These are phyloP conservation scores for Dolomedes plantarius DNA, from an alignment of 2,888 invertebrate genomes.

Conservation along the genomic window DNA sequence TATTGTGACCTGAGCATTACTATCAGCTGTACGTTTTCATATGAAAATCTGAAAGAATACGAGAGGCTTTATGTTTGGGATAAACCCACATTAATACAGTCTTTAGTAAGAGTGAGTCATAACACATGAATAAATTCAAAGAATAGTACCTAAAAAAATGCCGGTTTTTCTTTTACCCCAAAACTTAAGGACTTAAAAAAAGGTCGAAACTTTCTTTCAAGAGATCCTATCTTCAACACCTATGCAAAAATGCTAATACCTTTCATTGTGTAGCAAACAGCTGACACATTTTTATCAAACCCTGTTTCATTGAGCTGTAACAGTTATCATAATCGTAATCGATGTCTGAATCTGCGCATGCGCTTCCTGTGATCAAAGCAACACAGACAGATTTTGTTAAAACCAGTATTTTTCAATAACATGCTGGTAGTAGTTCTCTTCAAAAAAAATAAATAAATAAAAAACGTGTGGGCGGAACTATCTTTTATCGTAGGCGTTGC, in stretches of 20 bases:
- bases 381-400: background rate
- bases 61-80: too few relatives aligned
- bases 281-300: background rate
- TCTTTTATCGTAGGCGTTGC: conserved; percentile 46
- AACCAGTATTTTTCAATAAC: conserved; percentile 18
- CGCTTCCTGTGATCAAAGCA: background rate
- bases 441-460: too few relatives aligned
- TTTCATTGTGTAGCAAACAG: background rate
- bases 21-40: too few relatives aligned
- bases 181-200: too few relatives aligned
- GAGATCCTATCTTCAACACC: background rate
- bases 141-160: too few relatives aligned
- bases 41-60: too few relatives aligned
- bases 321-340: background rate
- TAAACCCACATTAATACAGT: too few relatives aligned
- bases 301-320: background rate
- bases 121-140: too few relatives aligned
- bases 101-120: too few relatives aligned
- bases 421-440: conserved; percentile 28
- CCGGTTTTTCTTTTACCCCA: too few relatives aligned
- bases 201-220: conserved; percentile 1
- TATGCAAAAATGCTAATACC: background rate
- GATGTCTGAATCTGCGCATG: background rate
- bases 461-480: conserved; percentile 28
- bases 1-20: too few relatives aligned